Evolutionary conservation across 2,888 invertebrate species (phyloP), one percentile per base, ranked within the genome.

Genomic region (Eurytoma adleriae): DNA sequence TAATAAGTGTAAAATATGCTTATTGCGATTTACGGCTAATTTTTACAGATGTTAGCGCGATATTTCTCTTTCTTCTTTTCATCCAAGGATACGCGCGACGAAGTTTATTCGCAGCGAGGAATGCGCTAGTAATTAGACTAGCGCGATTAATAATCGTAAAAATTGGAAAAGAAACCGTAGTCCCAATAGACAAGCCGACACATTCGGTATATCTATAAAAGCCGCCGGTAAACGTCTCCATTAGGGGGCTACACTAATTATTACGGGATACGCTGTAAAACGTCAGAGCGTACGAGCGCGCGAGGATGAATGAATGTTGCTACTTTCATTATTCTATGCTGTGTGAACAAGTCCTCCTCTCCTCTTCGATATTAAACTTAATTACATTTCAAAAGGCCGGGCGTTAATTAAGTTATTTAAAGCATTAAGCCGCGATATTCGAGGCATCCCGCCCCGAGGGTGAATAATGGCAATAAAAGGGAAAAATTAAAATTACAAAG

Each of bases 241-340:
- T 76, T 69, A 69, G 67, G 70, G 30, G 30, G 48, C 66, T 72
- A 52, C 66, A 69, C 78, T 78, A 78, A 78, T 78, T 78, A 78
- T 78, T 78, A 78, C 78, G 78, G 78, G 61, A 78, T 62, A 66
- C 30, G 72, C 71, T 16, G 67, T 78, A 71, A 75, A 76, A 68
- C 61, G 76, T 69, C 76, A 54, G 61, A 69, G 30, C 20, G 27
- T 54, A 62, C 20, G 68, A 50, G 18, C 62, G 69, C 68, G 66
- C 73, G 78, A 84, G 81, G 62, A 82, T 85, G 84, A 83, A 54
- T 73, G 71, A 82, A 78, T 66, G 78, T 80, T 74, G 83, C 78
- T 70, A 69, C 82, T 82, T 85, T 64, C 40, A 66, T 66, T 48
- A n/a, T 57, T 48, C 48, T 57, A n/a, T 16, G 27, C 40, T 82